A percentile compares a stretch with the other conserved stretches of the same genome.
Evolutionary conservation across 2,797 vertebrate genomes (phyloP).

Genomic region (Cuculus canorus): DNA sequence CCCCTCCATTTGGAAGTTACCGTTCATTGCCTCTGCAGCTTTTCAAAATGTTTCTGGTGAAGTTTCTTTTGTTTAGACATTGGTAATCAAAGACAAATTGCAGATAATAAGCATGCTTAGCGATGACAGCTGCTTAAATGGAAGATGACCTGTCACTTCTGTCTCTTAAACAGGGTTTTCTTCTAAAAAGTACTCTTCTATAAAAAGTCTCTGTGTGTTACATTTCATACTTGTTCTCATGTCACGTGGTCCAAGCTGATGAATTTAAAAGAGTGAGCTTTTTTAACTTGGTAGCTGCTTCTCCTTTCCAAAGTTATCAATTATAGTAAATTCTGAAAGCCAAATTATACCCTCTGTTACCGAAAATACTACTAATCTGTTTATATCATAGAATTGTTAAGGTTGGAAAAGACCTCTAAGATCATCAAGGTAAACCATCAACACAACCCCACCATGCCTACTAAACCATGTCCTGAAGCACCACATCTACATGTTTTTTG

Average conservation of each 20-base stretch:
- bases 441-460: too few relatives aligned
- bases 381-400: too few relatives aligned
- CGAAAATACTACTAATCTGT: background rate
- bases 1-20: background rate
- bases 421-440: too few relatives aligned
- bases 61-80: background rate
- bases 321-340: background rate
- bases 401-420: too few relatives aligned
- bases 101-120: constrained; percentile 23
- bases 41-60: constrained; percentile 33
- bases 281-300: background rate
- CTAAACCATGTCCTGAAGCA: too few relatives aligned
- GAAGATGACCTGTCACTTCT: constrained; percentile 9
- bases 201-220: background rate
- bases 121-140: background rate
- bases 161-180: background rate
- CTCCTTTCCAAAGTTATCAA: background rate
- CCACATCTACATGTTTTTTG: too few relatives aligned
- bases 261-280: background rate
- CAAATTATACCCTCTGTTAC: background rate
- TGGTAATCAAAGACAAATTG: background rate
- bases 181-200: background rate
- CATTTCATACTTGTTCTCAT: background rate
- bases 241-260: background rate
- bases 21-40: background rate